Percentiles rank a stretch among this genome's conserved stretches.
Evolutionary conservation across 2,113 vertebrate genomes (phyloP).

Genomic region (Nothoprocta perdicaria): DNA sequence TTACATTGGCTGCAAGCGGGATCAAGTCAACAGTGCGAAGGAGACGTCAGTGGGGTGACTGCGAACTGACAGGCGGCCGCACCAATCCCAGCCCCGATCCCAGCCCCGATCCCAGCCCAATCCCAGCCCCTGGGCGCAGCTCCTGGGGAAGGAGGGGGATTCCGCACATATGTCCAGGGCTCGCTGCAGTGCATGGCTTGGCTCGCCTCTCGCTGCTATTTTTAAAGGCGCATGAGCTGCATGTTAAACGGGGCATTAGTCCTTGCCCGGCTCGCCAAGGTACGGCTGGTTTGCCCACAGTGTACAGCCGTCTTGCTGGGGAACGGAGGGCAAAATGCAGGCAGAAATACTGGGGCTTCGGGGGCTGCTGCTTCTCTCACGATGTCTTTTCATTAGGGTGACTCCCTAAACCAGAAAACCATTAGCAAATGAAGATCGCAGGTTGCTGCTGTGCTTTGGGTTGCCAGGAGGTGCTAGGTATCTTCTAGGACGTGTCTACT

Average conservation of each 20-base stretch:
- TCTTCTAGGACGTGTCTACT: neutral
- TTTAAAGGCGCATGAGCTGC: slow-evolving; percentile 70
- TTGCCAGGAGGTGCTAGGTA: neutral
- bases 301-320: neutral
- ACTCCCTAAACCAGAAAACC: neutral
- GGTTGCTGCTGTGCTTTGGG: neutral
- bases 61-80: slow-evolving; percentile 31
- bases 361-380: neutral
- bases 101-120: neutral
- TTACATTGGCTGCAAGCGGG: slow-evolving; percentile 19
- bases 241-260: slow-evolving; percentile 58
- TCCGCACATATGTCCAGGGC: slow-evolving; percentile 52
- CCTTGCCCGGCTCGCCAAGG: neutral
- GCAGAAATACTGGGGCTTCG: neutral
- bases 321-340: neutral
- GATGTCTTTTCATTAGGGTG: neutral
- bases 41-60: slow-evolving; percentile 62
- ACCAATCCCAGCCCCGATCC: neutral
- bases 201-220: slow-evolving; percentile 2
- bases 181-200: slow-evolving; percentile 53
- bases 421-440: neutral
- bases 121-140: rapidly evolving
- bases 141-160: neutral
- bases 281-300: neutral
- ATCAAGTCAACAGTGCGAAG: slow-evolving; percentile 22